These are phyloP conservation scores for Trichacis sp. DNA, from an alignment of 2,888 invertebrate species.

Conservation along the genomic window DNA sequence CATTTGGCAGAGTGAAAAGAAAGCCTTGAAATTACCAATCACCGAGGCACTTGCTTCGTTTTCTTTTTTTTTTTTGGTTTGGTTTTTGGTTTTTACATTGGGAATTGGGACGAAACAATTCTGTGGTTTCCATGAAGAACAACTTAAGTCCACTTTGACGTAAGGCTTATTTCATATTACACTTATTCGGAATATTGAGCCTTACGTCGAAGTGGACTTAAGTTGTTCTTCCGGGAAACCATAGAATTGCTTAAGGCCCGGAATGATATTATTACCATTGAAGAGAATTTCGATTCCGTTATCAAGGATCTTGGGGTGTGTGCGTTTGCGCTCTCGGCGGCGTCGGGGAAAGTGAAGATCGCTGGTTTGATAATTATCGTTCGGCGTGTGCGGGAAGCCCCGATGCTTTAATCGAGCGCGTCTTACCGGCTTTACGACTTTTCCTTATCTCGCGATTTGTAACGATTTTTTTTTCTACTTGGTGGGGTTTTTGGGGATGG, in stretches of 20 bases:
- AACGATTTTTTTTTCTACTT: constrained; percentile 13
- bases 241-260: constrained; percentile 22
- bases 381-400: constrained; percentile 27
- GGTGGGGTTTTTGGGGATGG: background rate
- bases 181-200: too few relatives aligned
- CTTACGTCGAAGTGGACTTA: too few relatives aligned
- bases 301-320: constrained; percentile 16
- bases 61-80: constrained; percentile 16
- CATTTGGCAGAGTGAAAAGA: constrained; percentile 38
- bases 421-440: constrained; percentile 11
- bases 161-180: too few relatives aligned
- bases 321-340: constrained; percentile 1
- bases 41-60: constrained; percentile 12
- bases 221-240: too few relatives aligned
- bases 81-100: constrained; percentile 17
- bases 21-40: constrained; percentile 35
- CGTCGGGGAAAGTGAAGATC: constrained; percentile 32
- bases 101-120: constrained; percentile 16
- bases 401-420: constrained; percentile 21
- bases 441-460: constrained; percentile 15
- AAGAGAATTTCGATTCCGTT: constrained; percentile 36
- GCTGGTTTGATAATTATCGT: constrained; percentile 24
- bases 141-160: too few relatives aligned
- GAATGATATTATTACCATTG: constrained; percentile 37
- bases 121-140: too few relatives aligned